Evolutionary conservation across 1,140 invertebrate species (phyloP).

Genomic region (Brachionus manjavacas): DNA sequence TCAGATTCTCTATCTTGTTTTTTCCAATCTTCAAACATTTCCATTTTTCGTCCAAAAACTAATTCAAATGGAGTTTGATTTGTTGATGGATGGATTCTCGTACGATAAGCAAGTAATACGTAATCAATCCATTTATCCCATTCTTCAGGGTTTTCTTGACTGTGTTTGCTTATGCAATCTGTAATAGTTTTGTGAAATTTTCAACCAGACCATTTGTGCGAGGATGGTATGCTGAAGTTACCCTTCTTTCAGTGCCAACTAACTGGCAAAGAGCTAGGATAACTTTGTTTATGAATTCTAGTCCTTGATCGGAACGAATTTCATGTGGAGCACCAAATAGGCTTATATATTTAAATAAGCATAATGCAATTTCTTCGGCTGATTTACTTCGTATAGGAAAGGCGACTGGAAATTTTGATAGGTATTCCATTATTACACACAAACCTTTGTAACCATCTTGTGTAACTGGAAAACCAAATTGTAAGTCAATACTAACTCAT

Average conservation of each 20-base stretch:
- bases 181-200: not conserved
- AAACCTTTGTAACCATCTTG: too few species aligned
- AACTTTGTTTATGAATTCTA: not conserved
- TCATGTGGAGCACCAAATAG: not conserved
- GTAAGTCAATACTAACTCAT: not conserved
- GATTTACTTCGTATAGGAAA: too few species aligned
- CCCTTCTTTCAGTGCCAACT: not conserved
- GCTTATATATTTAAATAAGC: too few species aligned
- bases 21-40: constrained; percentile 43
- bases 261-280: not conserved
- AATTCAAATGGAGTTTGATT: constrained; percentile 48
- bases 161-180: not conserved
- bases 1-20: not conserved
- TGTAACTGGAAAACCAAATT: too few species aligned
- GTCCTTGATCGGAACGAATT: not conserved
- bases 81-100: constrained; percentile 45
- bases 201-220: not conserved
- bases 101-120: constrained; percentile 48
- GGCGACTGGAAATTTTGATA: too few species aligned
- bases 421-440: too few species aligned
- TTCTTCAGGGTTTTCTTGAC: not conserved
- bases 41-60: constrained; percentile 46
- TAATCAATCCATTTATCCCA: not conserved
- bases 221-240: not conserved
- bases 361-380: too few species aligned